Conservation (phyloP, 2,797 vertebrate genomes). For the Anguilla megastoma region DNA sequence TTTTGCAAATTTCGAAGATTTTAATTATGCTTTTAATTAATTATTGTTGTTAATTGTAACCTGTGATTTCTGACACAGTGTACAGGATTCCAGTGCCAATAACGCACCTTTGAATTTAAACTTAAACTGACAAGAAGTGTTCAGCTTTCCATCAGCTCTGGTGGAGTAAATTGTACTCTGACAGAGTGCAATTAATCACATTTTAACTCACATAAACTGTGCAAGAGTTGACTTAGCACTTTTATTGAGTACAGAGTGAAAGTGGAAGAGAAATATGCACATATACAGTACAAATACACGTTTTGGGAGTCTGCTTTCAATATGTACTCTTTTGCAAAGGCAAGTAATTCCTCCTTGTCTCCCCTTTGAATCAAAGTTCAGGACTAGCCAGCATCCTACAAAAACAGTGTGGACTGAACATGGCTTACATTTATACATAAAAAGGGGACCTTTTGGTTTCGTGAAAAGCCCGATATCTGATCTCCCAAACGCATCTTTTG, state of each 20-base stretch:
- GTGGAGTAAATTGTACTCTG: no score
- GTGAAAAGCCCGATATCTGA: slow-evolving; percentile 95
- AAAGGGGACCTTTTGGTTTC: slow-evolving; percentile 91
- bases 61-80: no score
- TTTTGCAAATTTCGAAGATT: no score
- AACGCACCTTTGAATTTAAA: no score
- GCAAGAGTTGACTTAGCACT: not conserved
- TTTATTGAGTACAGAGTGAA: slow-evolving; percentile 40
- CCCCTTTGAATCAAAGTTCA: slow-evolving; percentile 83
- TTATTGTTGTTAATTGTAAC: no score
- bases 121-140: no score
- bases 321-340: slow-evolving; percentile 92
- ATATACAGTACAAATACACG: slow-evolving; percentile 51
- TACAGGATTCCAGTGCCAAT: no score
- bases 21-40: no score
- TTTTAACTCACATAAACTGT: no score
- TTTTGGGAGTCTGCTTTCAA: slow-evolving; percentile 75
- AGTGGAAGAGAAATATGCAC: slow-evolving; percentile 40
- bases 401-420: slow-evolving; percentile 79
- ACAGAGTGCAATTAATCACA: no score
- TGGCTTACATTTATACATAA: slow-evolving; percentile 98
- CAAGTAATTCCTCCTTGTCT: slow-evolving; percentile 86
- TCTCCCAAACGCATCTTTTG: slow-evolving; percentile 87
- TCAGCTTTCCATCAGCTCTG: no score
- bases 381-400: slow-evolving; percentile 84